Percentiles rank a stretch among this genome's conserved stretches.
Conservation (phyloP, 2,888 invertebrate genomes). For the Athripsodes cinereus region DNA sequence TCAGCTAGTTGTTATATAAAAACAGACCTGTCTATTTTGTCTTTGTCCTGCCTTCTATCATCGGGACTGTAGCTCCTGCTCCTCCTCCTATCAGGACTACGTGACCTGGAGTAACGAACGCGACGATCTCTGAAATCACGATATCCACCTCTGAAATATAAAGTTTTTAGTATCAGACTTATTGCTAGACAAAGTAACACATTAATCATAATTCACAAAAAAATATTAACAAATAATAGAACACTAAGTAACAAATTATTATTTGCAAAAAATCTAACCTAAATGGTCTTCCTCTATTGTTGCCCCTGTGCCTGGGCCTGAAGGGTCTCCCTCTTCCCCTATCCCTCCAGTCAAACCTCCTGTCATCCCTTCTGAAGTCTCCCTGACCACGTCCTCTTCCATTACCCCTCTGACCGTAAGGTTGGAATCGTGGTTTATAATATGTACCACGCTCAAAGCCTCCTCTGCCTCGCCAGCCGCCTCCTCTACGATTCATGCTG, state of each 20-base stretch:
- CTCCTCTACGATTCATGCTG: constrained; percentile 40
- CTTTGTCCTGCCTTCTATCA: constrained; percentile 38
- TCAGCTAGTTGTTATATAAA: no score
- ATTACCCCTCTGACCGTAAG: constrained; percentile 41
- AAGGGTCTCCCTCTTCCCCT: constrained; percentile 36
- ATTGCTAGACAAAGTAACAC: not conserved
- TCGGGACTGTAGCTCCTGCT: constrained; percentile 46
- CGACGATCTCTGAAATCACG: constrained; percentile 64
- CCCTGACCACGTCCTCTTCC: constrained; percentile 48
- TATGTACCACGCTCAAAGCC: constrained; percentile 68
- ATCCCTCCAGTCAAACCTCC: constrained; percentile 37
- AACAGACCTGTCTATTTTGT: constrained; percentile 43
- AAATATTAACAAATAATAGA: no score
- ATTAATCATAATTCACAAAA: no score
- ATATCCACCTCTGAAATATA: constrained; percentile 44
- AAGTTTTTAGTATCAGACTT: not conserved
- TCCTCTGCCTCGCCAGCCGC: constrained; percentile 48
- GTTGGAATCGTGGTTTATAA: constrained; percentile 72
- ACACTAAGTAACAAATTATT: not conserved
- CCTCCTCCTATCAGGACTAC: constrained; percentile 48
- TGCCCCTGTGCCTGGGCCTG: constrained; percentile 41
- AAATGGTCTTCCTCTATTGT: constrained; percentile 44
- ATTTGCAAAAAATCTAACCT: constrained; percentile 35
- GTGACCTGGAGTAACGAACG: constrained; percentile 51
- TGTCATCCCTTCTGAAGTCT: constrained; percentile 39